Evolutionary conservation across 2,888 invertebrate genomes (phyloP).

Genomic region (Unio pictorum): DNA sequence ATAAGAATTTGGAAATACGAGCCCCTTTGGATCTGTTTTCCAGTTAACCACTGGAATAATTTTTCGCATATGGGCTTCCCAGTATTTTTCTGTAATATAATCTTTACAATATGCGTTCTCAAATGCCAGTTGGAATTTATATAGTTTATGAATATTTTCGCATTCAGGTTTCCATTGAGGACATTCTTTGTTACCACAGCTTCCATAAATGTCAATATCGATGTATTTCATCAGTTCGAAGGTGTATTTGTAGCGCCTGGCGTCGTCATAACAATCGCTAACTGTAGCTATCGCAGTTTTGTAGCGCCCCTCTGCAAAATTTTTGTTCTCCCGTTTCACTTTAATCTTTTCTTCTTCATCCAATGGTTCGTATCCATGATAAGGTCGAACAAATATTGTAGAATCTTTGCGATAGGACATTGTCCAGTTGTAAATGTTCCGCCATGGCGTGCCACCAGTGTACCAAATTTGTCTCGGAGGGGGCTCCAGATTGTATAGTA

Average conservation of each 20-base stretch:
- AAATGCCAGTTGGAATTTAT: constrained; percentile 49
- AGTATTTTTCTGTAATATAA: constrained; percentile 50
- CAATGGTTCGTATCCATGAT: constrained; percentile 26
- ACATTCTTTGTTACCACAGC: constrained; percentile 28
- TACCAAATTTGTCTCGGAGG: constrained; percentile 22
- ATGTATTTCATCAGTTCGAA: constrained; percentile 9
- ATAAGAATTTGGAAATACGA: constrained; percentile 7
- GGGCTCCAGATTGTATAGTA: constrained; percentile 37
- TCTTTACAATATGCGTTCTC: constrained; percentile 51
- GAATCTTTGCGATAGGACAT: constrained; percentile 36
- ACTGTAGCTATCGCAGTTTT: constrained; percentile 8
- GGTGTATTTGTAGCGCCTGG: constrained; percentile 2
- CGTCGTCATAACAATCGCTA: constrained; percentile 10
- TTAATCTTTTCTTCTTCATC: background rate
- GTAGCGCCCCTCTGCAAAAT: constrained; percentile 11
- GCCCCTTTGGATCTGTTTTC: constrained; percentile 7
- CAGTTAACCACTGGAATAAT: constrained; percentile 39
- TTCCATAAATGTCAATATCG: constrained; percentile 32
- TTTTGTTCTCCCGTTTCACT: background rate
- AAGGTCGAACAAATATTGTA: constrained; percentile 29
- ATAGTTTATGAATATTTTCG: constrained; percentile 16
- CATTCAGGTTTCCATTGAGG: constrained; percentile 29
- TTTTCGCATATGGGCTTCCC: constrained; percentile 28
- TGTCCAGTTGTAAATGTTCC: constrained; percentile 41
- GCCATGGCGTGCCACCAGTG: background rate